These are phyloP conservation scores for Grammomys surdaster DNA, from an alignment of 2,113 vertebrate species.

Conservation along the genomic window DNA sequence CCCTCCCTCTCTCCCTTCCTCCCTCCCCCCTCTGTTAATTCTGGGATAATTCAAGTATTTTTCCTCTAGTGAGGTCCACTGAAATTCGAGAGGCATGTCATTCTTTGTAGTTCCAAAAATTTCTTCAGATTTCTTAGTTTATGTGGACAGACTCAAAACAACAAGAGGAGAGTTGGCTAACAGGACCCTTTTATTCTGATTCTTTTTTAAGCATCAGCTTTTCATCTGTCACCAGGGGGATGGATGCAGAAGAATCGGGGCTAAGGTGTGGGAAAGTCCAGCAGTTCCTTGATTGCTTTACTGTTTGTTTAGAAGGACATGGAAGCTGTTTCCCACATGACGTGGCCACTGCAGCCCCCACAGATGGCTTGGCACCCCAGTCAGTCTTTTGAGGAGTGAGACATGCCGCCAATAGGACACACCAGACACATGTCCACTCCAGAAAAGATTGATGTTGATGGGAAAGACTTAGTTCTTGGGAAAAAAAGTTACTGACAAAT, in stretches of 20 bases:
- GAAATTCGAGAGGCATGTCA: conserved; percentile 35
- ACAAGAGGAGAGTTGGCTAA: not conserved
- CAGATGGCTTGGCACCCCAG: rapidly evolving
- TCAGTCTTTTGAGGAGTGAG: not conserved
- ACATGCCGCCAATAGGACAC: not conserved
- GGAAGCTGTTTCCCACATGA: not conserved
- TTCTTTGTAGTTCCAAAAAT: not conserved
- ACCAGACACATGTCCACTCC: not conserved
- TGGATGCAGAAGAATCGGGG: not conserved
- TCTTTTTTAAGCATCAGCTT: not conserved
- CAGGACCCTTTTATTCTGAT: not conserved
- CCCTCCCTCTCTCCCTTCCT: too few species aligned
- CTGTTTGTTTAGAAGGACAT: conserved; percentile 30
- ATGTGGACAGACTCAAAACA: not conserved
- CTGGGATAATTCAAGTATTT: not conserved
- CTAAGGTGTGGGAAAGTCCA: not conserved
- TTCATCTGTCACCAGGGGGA: not conserved
- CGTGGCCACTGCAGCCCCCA: not conserved
- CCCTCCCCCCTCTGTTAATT: not conserved
- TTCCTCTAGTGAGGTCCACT: not conserved
- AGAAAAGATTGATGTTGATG: not conserved
- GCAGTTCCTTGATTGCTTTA: not conserved
- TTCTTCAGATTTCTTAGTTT: conserved; percentile 6
- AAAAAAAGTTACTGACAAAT: not conserved
- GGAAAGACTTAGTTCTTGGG: not conserved